Percentiles rank a stretch among this genome's conserved stretches.
These are phyloP conservation scores for Plecotus auritus DNA, from an alignment of 2,113 vertebrate genomes.

Conservation along the genomic window DNA sequence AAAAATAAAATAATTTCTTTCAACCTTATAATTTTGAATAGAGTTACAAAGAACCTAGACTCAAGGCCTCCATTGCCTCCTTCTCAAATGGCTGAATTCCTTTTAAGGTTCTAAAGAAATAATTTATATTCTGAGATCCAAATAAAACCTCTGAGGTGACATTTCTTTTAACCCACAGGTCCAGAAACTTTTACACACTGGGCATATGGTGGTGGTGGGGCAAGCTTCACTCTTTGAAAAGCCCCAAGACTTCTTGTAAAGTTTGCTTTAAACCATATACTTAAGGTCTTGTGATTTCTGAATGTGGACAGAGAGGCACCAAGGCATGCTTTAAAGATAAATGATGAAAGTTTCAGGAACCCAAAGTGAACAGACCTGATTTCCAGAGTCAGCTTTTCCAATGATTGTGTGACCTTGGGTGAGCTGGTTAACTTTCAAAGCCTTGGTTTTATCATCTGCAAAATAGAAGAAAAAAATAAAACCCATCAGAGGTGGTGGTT, in stretches of 20 bases:
- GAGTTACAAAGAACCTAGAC: neutral
- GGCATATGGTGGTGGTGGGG: too few relatives aligned
- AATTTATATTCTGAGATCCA: neutral
- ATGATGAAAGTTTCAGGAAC: neutral
- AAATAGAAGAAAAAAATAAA: constrained; percentile 11
- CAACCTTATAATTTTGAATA: neutral
- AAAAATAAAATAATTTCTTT: neutral
- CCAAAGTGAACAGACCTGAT: neutral
- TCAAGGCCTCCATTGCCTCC: neutral
- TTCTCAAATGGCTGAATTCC: neutral
- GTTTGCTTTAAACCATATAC: neutral
- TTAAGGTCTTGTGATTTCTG: neutral
- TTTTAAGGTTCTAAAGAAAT: neutral
- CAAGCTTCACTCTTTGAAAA: neutral
- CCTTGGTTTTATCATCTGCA: neutral
- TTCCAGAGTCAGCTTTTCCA: neutral
- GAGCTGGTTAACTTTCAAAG: neutral
- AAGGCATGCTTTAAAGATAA: neutral
- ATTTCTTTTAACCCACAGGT: neutral
- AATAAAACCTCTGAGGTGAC: neutral
- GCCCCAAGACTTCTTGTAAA: neutral
- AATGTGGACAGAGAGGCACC: neutral
- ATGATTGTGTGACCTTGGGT: neutral
- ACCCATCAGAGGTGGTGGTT: neutral
- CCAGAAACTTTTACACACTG: neutral